These are phyloP conservation scores for Drosophila tani DNA, from an alignment of 1,140 invertebrate genomes.

Conservation along the genomic window DNA sequence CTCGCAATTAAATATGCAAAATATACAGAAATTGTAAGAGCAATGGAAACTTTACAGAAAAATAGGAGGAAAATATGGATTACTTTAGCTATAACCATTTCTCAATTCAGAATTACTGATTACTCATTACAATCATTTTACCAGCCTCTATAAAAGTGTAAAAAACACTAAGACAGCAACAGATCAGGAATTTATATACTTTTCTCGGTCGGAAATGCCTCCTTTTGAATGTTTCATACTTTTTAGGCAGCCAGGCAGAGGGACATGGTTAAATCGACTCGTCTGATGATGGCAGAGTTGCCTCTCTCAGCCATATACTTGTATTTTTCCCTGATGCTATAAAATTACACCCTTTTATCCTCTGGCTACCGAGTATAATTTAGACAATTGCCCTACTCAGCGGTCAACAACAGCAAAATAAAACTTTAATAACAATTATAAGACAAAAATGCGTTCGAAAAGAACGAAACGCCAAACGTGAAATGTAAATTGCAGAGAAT, in stretches of 20 bases:
- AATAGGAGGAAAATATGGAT: neutral
- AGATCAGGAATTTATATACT: no score
- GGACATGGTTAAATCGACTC: neutral
- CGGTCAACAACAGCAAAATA: conserved; percentile 51
- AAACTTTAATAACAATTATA: neutral
- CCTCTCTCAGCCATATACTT: neutral
- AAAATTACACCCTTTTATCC: no score
- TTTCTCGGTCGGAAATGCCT: no score
- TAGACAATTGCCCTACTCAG: conserved; percentile 58
- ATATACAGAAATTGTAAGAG: neutral
- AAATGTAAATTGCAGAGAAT: conserved; percentile 32
- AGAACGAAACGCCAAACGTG: conserved; percentile 17
- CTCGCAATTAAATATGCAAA: neutral
- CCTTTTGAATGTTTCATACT: no score
- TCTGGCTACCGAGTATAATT: neutral
- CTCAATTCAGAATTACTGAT: no score
- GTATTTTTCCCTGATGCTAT: no score
- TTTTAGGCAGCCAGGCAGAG: no score
- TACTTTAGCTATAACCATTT: no score
- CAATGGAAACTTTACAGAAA: neutral
- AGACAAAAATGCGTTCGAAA: conserved; percentile 50
- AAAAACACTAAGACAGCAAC: conserved; percentile 1
- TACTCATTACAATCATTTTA: no score
- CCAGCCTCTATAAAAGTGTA: neutral
- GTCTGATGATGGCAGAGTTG: neutral